phyloP scores from a whole-genome alignment of 1,140 invertebrate genomes.

The Gonatopus flavifemur region DNA sequence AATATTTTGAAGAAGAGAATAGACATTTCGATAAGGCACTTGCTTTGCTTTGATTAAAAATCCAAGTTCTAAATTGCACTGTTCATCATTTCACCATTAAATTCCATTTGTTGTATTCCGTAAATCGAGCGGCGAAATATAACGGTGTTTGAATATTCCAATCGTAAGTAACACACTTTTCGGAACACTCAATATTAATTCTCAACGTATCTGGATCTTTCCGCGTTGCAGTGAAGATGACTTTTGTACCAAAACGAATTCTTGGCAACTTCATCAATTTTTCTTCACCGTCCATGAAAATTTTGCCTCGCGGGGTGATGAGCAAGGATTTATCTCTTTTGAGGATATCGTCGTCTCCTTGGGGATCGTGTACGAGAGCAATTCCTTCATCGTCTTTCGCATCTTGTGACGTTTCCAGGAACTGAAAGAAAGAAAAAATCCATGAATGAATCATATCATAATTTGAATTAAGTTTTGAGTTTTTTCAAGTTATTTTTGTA shows the following conservation, averaged over 20 bases:
- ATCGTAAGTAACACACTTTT: slow-evolving; percentile 36
- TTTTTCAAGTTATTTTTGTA: too few species aligned
- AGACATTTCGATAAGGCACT: slow-evolving; percentile 3
- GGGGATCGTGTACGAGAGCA: slow-evolving; percentile 21
- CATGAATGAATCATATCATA: background rate
- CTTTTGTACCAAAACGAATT: slow-evolving; percentile 20
- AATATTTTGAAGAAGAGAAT: too few species aligned
- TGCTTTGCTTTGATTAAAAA: slow-evolving; percentile 7
- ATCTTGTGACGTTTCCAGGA: slow-evolving; percentile 25
- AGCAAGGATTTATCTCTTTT: slow-evolving; percentile 22
- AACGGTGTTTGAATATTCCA: slow-evolving; percentile 31
- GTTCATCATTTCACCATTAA: slow-evolving; percentile 16
- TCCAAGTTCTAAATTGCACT: slow-evolving; percentile 12
- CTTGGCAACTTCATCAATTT: slow-evolving; percentile 33
- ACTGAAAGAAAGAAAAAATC: slow-evolving; percentile 16
- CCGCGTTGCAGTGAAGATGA: slow-evolving; percentile 22
- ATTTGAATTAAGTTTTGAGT: too few species aligned
- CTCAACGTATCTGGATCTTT: slow-evolving; percentile 25
- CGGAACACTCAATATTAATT: slow-evolving; percentile 32
- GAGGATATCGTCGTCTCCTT: slow-evolving; percentile 17
- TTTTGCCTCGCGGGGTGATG: slow-evolving; percentile 31
- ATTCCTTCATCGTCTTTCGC: slow-evolving; percentile 27
- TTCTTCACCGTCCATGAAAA: slow-evolving; percentile 34
- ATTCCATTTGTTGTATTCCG: slow-evolving; percentile 27
- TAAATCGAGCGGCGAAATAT: slow-evolving; percentile 30